Evolutionary conservation across 2,797 vertebrate genomes (phyloP), one percentile per base, ranked within the genome.

Genomic region (Poecilia velifera): DNA sequence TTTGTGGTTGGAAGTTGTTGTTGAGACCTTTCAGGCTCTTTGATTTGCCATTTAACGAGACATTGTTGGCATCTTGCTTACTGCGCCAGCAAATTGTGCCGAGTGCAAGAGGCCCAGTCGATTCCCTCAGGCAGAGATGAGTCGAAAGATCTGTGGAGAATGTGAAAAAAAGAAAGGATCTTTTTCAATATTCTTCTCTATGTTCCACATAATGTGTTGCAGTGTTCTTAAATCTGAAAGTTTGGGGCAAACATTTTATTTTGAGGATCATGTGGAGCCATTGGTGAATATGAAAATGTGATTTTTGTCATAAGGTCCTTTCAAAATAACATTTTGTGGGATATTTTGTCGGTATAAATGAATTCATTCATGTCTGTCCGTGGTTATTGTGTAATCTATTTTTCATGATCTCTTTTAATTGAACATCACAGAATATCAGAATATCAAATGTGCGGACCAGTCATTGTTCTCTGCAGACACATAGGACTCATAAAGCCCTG

Each of bases 381-480:
- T n/a, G 6, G 25, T 28, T 72, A 68, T 73, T 71, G 57, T 83
- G 39, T 84, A 73, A 89, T 91, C 77, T 84, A 36, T 90, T 88
- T 89, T 83, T 90, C 85, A 83, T 74, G 81, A 51, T 79, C 59
- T 9, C 62, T 86, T 81, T 87, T 55, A 80, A 81, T 80, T 85
- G 78, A 84, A 78, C 84, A 77, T 88, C 85, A 83, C 70, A 45
- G 57, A 71, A 76, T 77, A 76, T 85, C 68, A 36, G 51, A 70
- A 76, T 78, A 77, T 85, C 85, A 71, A 84, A 86, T 86, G 75
- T 88, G 85, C 77, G 81, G 82, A 82, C 85, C 83, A 88, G 83
- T 57, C 84, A 92, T 94, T 94, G 92, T 93, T 91, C 80, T 87
- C 59, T 74, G 71, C 28, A 66, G 85, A 83, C 88, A 80, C 87